Base-by-base conservation (phyloP, 2,797 vertebrate genomes). In the Enteromius radiatus region DNA sequence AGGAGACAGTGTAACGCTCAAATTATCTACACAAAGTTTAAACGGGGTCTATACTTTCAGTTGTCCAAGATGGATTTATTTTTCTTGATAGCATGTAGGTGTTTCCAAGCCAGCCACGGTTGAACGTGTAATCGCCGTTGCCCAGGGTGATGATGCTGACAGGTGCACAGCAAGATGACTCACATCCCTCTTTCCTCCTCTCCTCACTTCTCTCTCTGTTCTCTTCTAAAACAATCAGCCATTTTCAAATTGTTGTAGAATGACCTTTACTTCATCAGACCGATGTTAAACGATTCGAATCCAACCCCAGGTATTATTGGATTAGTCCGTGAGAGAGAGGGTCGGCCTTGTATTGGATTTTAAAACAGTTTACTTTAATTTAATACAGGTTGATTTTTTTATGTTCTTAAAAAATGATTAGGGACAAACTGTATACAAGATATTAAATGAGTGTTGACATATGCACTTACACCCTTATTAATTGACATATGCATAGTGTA, bases 121-220 rank as follows among this genome's bases (percentile, higher is more conserved):
- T 52, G 26, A 71, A 36, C 17, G 41, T 1, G 10, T 52, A 47
- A 79, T 78, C 6, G 3, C 70, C 41, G 43, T 76, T 85, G 70
- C 70, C 43, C 81, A 47, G 15, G n/a, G 78, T 67, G 38, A 41
- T 41, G 65, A 85, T 61, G 33, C 56, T 65, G 36, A 23, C 28
- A 67, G 71, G 47, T 67, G 80, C 61, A 63, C 38, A 70, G 10
- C 14, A 64, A n/a, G n/a, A 65, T 49, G 33, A 73, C 47, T 61
- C 54, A 52, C 41, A 19, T 69, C 52, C 23, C 23, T 26, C 41
- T 52, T 7, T 65, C 36, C 7, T 33, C 3, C 38, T 69, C 33
- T 67, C 61, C 15, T 61, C 26, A 41, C 52, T 15, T 17, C 23
- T 33, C 19, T 71, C 6, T 61, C 52, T 21, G 9, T 56, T 79